A percentile compares a stretch with the other conserved stretches of the same genome.
Conservation (phyloP, 1,140 invertebrate genomes). For the Homalodisca vitripennis region DNA sequence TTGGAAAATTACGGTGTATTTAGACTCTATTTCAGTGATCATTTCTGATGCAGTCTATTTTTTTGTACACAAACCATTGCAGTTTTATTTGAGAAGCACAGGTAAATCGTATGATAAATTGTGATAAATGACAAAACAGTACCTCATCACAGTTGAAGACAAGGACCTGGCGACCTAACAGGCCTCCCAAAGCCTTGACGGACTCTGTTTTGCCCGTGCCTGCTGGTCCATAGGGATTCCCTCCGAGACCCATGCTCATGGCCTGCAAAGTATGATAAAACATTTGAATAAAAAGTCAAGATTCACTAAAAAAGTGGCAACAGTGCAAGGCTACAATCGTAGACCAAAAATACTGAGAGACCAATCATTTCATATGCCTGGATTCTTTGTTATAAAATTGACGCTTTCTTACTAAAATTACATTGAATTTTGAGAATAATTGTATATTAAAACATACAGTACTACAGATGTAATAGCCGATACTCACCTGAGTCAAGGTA, state of each 20-base stretch:
- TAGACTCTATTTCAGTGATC: conserved; percentile 1
- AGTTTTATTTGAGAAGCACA: neutral
- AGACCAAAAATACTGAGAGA: too few species aligned
- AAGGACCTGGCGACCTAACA: conserved; percentile 89
- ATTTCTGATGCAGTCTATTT: neutral
- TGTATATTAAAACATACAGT: too few species aligned
- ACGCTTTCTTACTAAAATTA: too few species aligned
- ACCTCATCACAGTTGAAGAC: conserved; percentile 99
- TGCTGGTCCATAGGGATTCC: conserved; percentile 98
- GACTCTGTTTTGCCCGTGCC: conserved; percentile 98
- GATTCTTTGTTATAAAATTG: too few species aligned
- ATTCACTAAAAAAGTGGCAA: too few species aligned
- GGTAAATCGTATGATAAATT: too few species aligned
- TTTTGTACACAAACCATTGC: neutral
- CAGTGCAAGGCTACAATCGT: too few species aligned
- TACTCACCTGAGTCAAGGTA: conserved; percentile 81
- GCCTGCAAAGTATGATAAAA: conserved; percentile 54
- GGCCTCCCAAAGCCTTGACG: conserved; percentile 88
- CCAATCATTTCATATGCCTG: too few species aligned
- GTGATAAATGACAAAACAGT: conserved; percentile 35
- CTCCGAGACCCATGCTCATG: conserved; percentile 93
- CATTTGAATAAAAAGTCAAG: neutral
- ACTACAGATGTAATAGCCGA: too few species aligned
- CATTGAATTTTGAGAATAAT: too few species aligned
- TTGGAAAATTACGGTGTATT: conserved; percentile 36